Evolutionary conservation across 2,113 vertebrate genomes (phyloP).

Genomic region (Onychostruthus taczanowskii): DNA sequence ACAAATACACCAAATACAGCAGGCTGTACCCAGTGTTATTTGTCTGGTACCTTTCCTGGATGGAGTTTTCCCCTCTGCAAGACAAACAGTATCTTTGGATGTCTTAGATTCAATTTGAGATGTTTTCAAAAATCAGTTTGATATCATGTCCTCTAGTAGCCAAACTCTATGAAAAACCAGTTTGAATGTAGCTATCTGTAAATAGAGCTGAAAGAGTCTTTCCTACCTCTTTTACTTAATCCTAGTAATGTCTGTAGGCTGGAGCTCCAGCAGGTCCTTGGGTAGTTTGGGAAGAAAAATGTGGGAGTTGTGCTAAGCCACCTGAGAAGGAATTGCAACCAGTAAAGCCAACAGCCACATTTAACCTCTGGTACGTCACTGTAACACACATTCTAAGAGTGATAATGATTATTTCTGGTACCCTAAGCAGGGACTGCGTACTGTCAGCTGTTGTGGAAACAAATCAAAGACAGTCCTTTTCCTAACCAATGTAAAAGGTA

Average conservation of each 20-base stretch:
- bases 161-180: neutral
- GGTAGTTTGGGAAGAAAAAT: neutral
- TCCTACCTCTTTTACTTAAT: neutral
- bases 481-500: neutral
- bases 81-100: neutral
- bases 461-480: neutral
- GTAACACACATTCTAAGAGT: neutral
- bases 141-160: neutral
- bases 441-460: neutral
- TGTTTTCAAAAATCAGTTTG: neutral
- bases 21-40: neutral
- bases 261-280: neutral
- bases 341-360: neutral
- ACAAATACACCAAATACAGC: neutral
- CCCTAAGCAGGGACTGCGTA: neutral
- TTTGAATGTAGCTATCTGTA: neutral
- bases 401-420: constrained; percentile 8
- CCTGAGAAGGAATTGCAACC: neutral
- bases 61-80: neutral
- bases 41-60: neutral
- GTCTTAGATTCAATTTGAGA: neutral
- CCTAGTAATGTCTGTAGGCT: neutral
- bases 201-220: neutral
- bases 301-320: neutral
- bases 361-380: neutral